Evolutionary conservation across 2,888 invertebrate species (phyloP), one percentile per base, ranked within the genome.

Genomic region (Lissonota sp.): DNA sequence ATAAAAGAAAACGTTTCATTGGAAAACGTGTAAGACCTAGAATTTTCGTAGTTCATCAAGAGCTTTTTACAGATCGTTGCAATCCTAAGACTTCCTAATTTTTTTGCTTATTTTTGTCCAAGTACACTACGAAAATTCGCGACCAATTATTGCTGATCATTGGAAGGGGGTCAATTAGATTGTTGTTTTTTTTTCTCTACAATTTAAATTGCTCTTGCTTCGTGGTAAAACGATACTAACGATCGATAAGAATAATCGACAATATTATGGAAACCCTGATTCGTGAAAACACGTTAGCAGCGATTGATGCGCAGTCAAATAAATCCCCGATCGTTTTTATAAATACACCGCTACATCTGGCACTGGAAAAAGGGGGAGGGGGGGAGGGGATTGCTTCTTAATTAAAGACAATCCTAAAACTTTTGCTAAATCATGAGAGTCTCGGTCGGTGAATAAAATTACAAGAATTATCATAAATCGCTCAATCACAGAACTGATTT

Each of bases 241-340:
- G 51, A 14, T 66, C 53, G 72, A 42, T 44, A 57, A 14, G 26
- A 42, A 51, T 12, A 42, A 57, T 69, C 62, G 67, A 73, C 58
- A 57, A 46, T 64, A 10, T 58, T 46, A 10, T 40, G 53, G 63
- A 42, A 53, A 63, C 12, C 51, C 40, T 39, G 57, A 39, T 26
- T 57, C 8, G 40, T 53, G 10, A 14, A 6, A 39, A 57, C 64
- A 66, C 37, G 40, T 10, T 26, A 51, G 49, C 58, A 57, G 58
- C 53, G 49, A 42, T 58, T 40, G 71, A 63, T 71, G 40, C 49
- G 44, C 58, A 40, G 58, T 62, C 73, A 40, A 57, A 14, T 66
- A 71, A 12, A 71, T 79, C 26, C 26, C 57, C 62, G 67, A 67
- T 75, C 74, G 74, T 76, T 62, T 51, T 26, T 67, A 67, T 51